Conservation (phyloP, 2,888 invertebrate species). For the Emmelina monodactyla region DNA sequence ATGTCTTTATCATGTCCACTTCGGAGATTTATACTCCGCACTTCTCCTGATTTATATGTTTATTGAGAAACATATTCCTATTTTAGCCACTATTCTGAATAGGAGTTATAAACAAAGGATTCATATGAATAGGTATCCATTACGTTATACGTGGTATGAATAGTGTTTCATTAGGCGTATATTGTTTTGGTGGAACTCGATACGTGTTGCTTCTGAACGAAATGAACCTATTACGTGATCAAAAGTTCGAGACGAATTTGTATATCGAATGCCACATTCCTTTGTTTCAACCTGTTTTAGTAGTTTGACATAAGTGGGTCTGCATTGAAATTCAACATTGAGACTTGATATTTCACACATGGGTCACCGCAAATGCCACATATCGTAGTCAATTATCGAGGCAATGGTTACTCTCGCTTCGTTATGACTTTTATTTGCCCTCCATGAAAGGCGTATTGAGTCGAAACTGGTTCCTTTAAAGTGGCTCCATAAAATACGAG, state of each 20-base stretch:
- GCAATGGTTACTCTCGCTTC: constrained; percentile 31
- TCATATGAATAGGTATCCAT: too few relatives aligned
- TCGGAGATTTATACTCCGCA: constrained; percentile 33
- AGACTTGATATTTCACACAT: constrained; percentile 17
- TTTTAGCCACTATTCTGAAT: constrained; percentile 12
- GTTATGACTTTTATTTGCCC: constrained; percentile 54
- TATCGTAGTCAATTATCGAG: constrained; percentile 37
- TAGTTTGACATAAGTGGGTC: not conserved
- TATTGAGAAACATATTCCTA: constrained; percentile 20
- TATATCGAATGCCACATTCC: not conserved
- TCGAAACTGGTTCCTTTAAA: constrained; percentile 31
- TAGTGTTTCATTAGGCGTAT: too few relatives aligned
- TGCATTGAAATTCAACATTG: not conserved
- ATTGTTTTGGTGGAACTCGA: too few relatives aligned
- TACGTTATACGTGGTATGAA: too few relatives aligned
- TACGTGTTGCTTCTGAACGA: too few relatives aligned
- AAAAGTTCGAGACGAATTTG: constrained; percentile 3
- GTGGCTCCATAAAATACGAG: constrained; percentile 34
- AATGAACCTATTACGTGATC: too few relatives aligned
- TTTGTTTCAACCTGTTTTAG: not conserved
- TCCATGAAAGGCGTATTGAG: constrained; percentile 27
- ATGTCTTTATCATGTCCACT: constrained; percentile 29
- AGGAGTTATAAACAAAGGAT: too few relatives aligned
- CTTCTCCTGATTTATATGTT: constrained; percentile 32
- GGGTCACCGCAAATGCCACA: constrained; percentile 29